Conservation (phyloP, 2,797 vertebrate genomes). For the Siniperca scherzeri region DNA sequence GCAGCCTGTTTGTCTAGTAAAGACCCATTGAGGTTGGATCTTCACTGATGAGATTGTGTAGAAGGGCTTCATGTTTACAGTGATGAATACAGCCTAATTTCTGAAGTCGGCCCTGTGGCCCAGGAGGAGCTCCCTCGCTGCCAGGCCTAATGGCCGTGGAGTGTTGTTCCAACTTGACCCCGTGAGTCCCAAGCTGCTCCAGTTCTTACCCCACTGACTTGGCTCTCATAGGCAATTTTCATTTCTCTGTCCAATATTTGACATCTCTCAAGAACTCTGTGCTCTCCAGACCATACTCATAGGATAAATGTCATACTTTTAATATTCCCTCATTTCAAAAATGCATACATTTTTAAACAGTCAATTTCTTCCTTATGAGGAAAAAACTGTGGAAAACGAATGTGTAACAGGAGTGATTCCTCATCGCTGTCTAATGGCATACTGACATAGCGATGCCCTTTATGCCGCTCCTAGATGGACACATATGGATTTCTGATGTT, state of each 20-base stretch:
- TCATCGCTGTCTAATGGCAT: conserved; percentile 27
- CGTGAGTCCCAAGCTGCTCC: conserved; percentile 50
- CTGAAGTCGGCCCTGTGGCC: conserved; percentile 43
- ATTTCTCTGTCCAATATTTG: conserved; percentile 62
- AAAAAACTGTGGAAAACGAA: conserved; percentile 34
- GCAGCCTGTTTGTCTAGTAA: conserved; percentile 70
- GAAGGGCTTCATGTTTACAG: conserved; percentile 26
- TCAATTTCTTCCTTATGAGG: conserved; percentile 69
- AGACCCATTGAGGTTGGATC: conserved; percentile 64
- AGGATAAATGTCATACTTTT: conserved; percentile 45
- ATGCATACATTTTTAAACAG: conserved; percentile 21
- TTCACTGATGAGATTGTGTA: conserved; percentile 44
- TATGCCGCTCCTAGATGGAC: conserved; percentile 20
- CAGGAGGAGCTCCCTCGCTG: conserved; percentile 61
- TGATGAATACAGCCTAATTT: conserved; percentile 58
- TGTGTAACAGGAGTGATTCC: conserved; percentile 28
- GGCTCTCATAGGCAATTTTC: conserved; percentile 74
- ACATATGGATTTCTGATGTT: conserved; percentile 57
- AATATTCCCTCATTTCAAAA: conserved; percentile 46
- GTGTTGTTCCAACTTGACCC: conserved; percentile 76
- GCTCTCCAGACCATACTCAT: conserved; percentile 42
- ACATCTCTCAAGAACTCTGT: conserved; percentile 70
- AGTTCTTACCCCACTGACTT: conserved; percentile 48
- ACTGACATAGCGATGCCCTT: conserved; percentile 15
- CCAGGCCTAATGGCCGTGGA: conserved; percentile 50